These are phyloP conservation scores for Popillia japonica DNA, from an alignment of 1,140 invertebrate genomes.

Conservation along the genomic window DNA sequence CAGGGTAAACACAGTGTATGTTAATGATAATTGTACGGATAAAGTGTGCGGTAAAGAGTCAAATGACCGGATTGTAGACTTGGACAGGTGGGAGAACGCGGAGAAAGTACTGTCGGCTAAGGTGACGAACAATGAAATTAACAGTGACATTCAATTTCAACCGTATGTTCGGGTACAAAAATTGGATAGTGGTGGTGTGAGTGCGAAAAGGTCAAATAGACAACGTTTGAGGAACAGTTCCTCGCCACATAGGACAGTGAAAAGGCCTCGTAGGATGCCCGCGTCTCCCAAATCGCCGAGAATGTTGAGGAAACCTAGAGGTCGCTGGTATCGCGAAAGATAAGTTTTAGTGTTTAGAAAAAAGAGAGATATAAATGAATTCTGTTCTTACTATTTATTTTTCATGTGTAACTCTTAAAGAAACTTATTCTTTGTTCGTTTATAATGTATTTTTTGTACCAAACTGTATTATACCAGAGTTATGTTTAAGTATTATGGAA, in stretches of 20 bases:
- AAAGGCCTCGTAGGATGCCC: slow-evolving; percentile 49
- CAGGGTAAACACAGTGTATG: neutral
- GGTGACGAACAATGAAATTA: slow-evolving; percentile 48
- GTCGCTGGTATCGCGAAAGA: slow-evolving; percentile 59
- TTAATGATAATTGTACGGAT: slow-evolving; percentile 34
- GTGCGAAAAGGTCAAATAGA: slow-evolving; percentile 33
- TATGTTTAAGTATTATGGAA: slow-evolving; percentile 32
- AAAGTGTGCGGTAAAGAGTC: slow-evolving; percentile 35
- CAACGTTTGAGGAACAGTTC: slow-evolving; percentile 39
- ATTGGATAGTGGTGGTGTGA: slow-evolving; percentile 46
- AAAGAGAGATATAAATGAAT: slow-evolving; percentile 15
- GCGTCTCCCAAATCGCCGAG: slow-evolving; percentile 55
- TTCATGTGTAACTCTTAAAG: neutral
- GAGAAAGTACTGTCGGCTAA: slow-evolving; percentile 52
- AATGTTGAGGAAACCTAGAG: slow-evolving; percentile 54
- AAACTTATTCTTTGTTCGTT: slow-evolving; percentile 18
- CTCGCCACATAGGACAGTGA: slow-evolving; percentile 49
- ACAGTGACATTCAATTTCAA: slow-evolving; percentile 50
- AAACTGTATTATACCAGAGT: slow-evolving; percentile 35
- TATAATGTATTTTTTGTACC: slow-evolving; percentile 42
- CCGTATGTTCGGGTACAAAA: slow-evolving; percentile 57
- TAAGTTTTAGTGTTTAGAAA: slow-evolving; percentile 43
- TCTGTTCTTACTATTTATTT: slow-evolving; percentile 31
- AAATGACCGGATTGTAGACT: slow-evolving; percentile 38
- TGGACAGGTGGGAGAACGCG: slow-evolving; percentile 47